These are phyloP conservation scores for Cavia aperea DNA, from an alignment of 2,113 vertebrate genomes.

Conservation along the genomic window DNA sequence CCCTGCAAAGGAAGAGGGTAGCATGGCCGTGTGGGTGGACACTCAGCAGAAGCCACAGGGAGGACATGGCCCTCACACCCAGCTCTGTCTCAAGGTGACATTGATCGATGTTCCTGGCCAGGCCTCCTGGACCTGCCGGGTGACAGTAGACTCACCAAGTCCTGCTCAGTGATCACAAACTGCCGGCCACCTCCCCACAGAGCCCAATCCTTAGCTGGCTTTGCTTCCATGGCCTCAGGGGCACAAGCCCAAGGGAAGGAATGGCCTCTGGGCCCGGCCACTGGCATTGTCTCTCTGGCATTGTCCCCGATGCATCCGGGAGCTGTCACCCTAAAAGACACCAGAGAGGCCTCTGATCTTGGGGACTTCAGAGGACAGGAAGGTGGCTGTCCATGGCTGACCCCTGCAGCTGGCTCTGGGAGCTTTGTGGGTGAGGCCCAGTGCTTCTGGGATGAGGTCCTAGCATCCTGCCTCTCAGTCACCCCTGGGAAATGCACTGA, in stretches of 20 bases:
- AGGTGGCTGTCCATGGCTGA: background rate
- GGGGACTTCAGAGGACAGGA: background rate
- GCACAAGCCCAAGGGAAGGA: background rate
- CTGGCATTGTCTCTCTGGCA: background rate
- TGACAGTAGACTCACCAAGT: background rate
- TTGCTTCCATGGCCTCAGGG: background rate
- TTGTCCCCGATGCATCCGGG: background rate
- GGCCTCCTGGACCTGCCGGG: background rate
- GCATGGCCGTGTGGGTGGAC: accelerated
- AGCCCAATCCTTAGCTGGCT: background rate
- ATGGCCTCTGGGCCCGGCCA: background rate
- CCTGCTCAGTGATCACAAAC: background rate
- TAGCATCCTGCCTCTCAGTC: background rate
- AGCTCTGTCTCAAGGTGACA: background rate
- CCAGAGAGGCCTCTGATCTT: background rate
- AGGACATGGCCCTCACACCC: background rate
- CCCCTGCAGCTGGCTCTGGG: background rate
- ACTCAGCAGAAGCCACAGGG: background rate
- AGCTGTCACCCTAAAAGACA: background rate
- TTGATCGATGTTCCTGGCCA: background rate
- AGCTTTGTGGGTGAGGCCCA: background rate
- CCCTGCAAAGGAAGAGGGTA: background rate
- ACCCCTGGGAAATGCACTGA: background rate
- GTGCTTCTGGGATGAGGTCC: too few relatives aligned
- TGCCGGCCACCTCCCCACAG: background rate